Conservation (phyloP, 1,140 invertebrate species). For the Holcopasites calliopsidis region DNA sequence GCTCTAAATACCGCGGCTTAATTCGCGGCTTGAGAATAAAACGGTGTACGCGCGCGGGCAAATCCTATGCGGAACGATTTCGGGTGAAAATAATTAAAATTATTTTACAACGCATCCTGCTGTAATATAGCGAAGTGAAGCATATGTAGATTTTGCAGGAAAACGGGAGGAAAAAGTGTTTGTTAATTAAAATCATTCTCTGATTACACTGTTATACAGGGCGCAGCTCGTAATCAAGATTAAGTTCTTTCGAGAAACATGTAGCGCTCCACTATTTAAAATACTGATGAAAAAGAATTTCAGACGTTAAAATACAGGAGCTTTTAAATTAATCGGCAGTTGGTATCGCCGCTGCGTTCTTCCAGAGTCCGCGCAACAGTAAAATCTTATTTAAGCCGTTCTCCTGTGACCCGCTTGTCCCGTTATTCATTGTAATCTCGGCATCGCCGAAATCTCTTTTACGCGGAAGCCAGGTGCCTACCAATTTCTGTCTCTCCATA, state of each 20-base stretch:
- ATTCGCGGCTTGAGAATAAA: neutral
- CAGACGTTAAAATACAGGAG: conserved; percentile 2
- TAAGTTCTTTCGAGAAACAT: neutral
- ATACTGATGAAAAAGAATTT: conserved; percentile 5
- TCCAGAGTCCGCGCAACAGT: neutral
- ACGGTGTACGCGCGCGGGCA: neutral
- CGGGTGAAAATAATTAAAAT: too few relatives aligned
- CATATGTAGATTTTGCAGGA: neutral
- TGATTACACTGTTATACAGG: neutral
- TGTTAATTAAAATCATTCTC: conserved; percentile 23
- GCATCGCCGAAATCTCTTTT: neutral
- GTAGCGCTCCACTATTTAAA: neutral
- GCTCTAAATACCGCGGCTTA: conserved; percentile 15
- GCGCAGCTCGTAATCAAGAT: neutral
- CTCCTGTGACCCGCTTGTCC: neutral
- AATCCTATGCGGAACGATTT: too few relatives aligned
- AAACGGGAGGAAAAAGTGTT: neutral
- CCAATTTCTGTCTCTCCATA: neutral
- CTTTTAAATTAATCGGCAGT: conserved; percentile 25
- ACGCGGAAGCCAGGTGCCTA: neutral
- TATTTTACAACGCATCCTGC: too few relatives aligned
- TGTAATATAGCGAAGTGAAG: too few relatives aligned
- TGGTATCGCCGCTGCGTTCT: too few relatives aligned
- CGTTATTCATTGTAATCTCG: neutral
- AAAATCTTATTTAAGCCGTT: neutral